Evolutionary conservation across 2,797 vertebrate genomes (phyloP).

Genomic region (Antrozous pallidus): DNA sequence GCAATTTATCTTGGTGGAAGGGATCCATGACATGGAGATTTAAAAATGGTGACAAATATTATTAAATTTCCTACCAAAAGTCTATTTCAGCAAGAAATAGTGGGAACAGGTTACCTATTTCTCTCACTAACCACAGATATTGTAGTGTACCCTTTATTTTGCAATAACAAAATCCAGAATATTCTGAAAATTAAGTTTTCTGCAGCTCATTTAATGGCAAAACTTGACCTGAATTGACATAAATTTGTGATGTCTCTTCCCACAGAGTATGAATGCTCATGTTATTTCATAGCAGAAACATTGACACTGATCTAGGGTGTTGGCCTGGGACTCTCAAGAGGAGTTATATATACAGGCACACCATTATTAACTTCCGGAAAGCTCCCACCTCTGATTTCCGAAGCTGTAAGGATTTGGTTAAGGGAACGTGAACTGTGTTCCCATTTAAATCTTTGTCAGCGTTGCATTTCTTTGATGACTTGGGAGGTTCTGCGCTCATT

Average conservation of each 20-base stretch:
- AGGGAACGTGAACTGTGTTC: not conserved
- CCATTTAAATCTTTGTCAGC: not conserved
- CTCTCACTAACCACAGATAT: not conserved
- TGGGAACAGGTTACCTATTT: not conserved
- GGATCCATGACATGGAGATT: not conserved
- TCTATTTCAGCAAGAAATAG: not conserved
- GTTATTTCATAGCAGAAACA: not conserved
- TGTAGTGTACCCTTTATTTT: not conserved
- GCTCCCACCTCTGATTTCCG: not conserved
- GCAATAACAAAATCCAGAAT: not conserved
- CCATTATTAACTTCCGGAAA: not conserved
- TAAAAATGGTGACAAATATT: not conserved
- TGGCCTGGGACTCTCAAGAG: not conserved
- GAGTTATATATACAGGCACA: not conserved
- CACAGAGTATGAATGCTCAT: not conserved
- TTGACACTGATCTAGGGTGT: not conserved
- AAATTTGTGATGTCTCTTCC: not conserved
- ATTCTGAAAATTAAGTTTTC: not conserved
- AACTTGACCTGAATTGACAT: not conserved
- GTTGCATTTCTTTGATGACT: not conserved
- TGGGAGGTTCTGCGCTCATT: too few species aligned
- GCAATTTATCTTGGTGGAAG: not conserved
- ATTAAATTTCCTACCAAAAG: not conserved
- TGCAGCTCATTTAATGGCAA: not conserved
- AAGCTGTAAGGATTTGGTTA: not conserved